Evolutionary conservation across 2,888 invertebrate genomes (phyloP).

Genomic region (Andrena flavipes): DNA sequence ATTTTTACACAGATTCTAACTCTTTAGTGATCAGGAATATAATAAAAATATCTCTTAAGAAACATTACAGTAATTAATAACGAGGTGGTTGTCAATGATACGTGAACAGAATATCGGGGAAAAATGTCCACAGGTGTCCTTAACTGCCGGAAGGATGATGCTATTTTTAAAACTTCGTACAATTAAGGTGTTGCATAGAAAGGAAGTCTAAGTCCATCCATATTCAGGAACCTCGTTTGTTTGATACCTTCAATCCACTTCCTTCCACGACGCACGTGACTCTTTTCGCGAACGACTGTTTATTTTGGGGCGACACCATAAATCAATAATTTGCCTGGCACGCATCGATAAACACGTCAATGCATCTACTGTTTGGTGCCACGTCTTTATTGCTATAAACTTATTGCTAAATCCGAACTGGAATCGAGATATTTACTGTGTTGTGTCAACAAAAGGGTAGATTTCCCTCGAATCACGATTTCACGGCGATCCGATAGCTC

Average conservation of each 20-base stretch:
- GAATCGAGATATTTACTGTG: background rate
- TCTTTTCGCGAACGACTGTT: slow-evolving; percentile 58
- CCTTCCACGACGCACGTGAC: slow-evolving; percentile 71
- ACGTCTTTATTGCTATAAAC: background rate
- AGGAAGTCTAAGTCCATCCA: slow-evolving; percentile 71
- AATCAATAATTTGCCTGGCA: slow-evolving; percentile 29
- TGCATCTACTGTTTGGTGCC: background rate
- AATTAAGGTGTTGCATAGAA: slow-evolving; percentile 61
- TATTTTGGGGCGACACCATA: slow-evolving; percentile 42
- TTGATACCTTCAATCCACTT: slow-evolving; percentile 63
- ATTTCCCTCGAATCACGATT: background rate
- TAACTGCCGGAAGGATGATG: slow-evolving; percentile 45
- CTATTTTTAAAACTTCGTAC: slow-evolving; percentile 69
- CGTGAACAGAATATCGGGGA: slow-evolving; percentile 25
- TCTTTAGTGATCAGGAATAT: no score
- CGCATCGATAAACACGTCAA: slow-evolving; percentile 12
- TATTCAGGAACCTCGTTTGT: slow-evolving; percentile 68
- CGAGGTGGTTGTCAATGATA: background rate
- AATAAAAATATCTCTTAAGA: background rate
- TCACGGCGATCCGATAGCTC: background rate
- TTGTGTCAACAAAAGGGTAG: background rate
- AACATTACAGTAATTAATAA: background rate
- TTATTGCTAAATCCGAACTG: background rate
- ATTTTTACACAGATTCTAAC: no score
- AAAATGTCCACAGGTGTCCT: slow-evolving; percentile 45